A percentile compares a stretch with the other conserved stretches of the same genome.
phyloP scores from a whole-genome alignment of 1,140 invertebrate species.

The Drosophila gunungcola region DNA sequence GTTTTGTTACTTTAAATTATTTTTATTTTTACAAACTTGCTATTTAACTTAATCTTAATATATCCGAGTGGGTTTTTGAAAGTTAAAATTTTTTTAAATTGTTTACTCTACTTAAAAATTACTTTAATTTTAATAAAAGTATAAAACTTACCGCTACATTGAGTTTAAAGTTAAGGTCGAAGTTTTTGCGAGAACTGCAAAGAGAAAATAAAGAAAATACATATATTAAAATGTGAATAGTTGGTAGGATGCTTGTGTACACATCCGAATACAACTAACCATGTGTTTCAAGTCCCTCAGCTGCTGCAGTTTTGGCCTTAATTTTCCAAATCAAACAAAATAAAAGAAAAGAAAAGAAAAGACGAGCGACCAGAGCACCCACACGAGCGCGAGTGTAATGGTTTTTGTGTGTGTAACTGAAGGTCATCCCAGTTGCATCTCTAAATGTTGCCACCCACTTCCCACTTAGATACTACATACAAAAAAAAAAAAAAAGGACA shows the following conservation, averaged over 20 bases:
- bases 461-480: slow-evolving; percentile 3
- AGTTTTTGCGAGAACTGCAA: slow-evolving; percentile 11
- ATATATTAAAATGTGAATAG: neutral
- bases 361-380: slow-evolving; percentile 1
- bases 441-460: slow-evolving; percentile 32
- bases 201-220: neutral
- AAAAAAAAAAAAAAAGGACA: neutral
- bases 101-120: too few relatives aligned
- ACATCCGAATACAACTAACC: neutral
- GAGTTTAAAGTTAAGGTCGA: neutral
- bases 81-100: too few relatives aligned
- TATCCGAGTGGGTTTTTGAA: too few relatives aligned
- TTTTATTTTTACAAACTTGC: neutral
- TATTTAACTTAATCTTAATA: neutral
- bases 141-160: slow-evolving; percentile 18
- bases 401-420: slow-evolving; percentile 26
- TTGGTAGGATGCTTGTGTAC: neutral
- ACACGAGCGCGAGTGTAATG: slow-evolving; percentile 1
- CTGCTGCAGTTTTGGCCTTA: slow-evolving; percentile 48
- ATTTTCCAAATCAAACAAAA: slow-evolving; percentile 58
- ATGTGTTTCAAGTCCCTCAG: slow-evolving; percentile 8
- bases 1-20: too few relatives aligned
- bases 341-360: slow-evolving; percentile 1
- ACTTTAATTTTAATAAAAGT: too few relatives aligned
- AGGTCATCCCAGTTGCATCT: slow-evolving; percentile 56